Evolutionary conservation across 2,797 vertebrate species (phyloP).

Genomic region (Hippocampus kuda): DNA sequence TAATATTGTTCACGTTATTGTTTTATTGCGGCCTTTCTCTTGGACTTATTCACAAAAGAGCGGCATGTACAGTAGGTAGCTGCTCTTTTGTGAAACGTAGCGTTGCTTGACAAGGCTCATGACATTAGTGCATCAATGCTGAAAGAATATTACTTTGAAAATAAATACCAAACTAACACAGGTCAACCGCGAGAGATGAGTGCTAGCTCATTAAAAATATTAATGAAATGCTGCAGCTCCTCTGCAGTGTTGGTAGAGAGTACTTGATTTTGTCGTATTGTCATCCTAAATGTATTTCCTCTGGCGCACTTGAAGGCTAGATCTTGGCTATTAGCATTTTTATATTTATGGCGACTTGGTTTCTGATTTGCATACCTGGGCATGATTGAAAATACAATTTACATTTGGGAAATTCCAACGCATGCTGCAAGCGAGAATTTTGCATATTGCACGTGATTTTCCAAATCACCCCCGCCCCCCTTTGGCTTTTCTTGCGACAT

Average conservation of each 20-base stretch:
- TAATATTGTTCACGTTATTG: slow-evolving; percentile 67
- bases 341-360: slow-evolving; percentile 44
- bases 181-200: slow-evolving; percentile 63
- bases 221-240: slow-evolving; percentile 62
- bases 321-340: slow-evolving; percentile 52
- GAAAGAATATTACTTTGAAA: slow-evolving; percentile 71
- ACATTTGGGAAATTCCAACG: slow-evolving; percentile 57
- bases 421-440: slow-evolving; percentile 40
- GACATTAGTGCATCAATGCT: slow-evolving; percentile 67
- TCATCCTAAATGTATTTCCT: slow-evolving; percentile 53
- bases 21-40: slow-evolving; percentile 59
- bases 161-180: slow-evolving; percentile 66
- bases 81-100: slow-evolving; percentile 53
- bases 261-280: slow-evolving; percentile 54
- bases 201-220: slow-evolving; percentile 71
- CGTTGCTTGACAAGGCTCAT: slow-evolving; percentile 55
- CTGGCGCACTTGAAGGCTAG: slow-evolving; percentile 51
- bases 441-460: slow-evolving; percentile 11
- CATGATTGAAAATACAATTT: slow-evolving; percentile 56
- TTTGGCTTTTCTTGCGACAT: neutral
- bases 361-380: slow-evolving; percentile 40
- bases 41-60: slow-evolving; percentile 58
- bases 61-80: slow-evolving; percentile 50
- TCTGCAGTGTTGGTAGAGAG: slow-evolving; percentile 32
- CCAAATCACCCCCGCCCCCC: slow-evolving; percentile 14